These are phyloP conservation scores for Rhagoletis pomonella DNA, from an alignment of 1,140 invertebrate genomes.

Conservation along the genomic window DNA sequence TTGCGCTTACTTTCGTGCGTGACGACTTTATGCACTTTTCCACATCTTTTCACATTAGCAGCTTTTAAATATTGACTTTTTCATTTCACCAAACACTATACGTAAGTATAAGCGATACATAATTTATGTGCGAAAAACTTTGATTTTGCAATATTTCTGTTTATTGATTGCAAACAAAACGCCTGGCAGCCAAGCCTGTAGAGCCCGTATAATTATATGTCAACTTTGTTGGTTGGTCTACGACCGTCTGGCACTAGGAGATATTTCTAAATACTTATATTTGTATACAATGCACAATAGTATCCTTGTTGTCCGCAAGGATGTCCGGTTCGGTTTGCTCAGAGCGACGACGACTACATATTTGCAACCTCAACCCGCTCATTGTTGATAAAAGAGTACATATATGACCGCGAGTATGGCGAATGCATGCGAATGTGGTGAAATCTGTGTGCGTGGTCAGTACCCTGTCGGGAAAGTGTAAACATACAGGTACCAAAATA, in stretches of 20 bases:
- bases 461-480: not conserved
- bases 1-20: not conserved
- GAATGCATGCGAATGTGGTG: not conserved
- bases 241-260: not conserved
- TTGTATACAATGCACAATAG: not conserved
- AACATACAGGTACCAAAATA: too few relatives aligned
- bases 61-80: constrained; percentile 2
- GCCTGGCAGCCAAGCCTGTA: constrained; percentile 14
- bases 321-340: constrained; percentile 6
- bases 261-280: constrained; percentile 37
- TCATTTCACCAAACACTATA: not conserved
- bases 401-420: not conserved
- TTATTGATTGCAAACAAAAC: constrained; percentile 1
- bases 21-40: not conserved
- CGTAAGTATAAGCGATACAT: not conserved
- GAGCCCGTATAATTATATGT: not conserved
- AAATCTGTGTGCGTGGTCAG: not conserved
- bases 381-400: not conserved
- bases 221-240: not conserved
- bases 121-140: not conserved
- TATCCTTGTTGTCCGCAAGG: constrained; percentile 27
- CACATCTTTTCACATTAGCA: not conserved
- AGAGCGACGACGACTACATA: not conserved
- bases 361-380: not conserved
- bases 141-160: not conserved